Percentiles rank a stretch among this genome's conserved stretches.
These are phyloP conservation scores for Drosophila mayri DNA, from an alignment of 1,140 invertebrate species.

Conservation along the genomic window DNA sequence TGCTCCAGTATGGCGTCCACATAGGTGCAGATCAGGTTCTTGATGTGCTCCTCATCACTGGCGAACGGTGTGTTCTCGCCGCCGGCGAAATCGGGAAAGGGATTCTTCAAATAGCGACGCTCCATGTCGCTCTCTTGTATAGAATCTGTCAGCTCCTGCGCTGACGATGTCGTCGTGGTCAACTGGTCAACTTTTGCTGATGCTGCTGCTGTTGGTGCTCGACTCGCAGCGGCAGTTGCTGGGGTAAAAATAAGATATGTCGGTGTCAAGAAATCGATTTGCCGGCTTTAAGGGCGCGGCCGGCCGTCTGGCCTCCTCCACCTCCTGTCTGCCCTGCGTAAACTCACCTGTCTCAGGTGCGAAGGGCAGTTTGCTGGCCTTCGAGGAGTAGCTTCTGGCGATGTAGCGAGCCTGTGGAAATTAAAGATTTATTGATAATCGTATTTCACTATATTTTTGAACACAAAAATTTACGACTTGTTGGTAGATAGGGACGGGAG, in stretches of 20 bases:
- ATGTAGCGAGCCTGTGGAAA: conserved; percentile 14
- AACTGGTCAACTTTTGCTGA: background rate
- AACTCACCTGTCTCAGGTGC: conserved; percentile 65
- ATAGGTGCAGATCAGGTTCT: conserved; percentile 81
- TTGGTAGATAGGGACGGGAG: background rate
- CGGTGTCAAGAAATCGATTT: conserved; percentile 41
- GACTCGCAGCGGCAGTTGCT: conserved; percentile 30
- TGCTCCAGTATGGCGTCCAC: conserved; percentile 81
- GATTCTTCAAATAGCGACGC: conserved; percentile 78
- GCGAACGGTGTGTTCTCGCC: conserved; percentile 68
- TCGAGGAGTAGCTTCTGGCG: conserved; percentile 27
- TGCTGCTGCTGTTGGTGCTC: background rate
- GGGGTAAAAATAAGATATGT: background rate
- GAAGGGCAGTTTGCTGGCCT: conserved; percentile 17
- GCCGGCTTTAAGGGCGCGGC: conserved; percentile 52
- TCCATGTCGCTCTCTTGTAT: conserved; percentile 61
- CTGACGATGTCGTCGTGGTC: conserved; percentile 1
- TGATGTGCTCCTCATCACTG: conserved; percentile 79
- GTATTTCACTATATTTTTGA: background rate
- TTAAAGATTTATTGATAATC: background rate
- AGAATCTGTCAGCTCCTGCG: conserved; percentile 9
- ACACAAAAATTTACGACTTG: conserved; percentile 9
- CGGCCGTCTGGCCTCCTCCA: conserved; percentile 24
- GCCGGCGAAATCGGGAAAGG: conserved; percentile 68
- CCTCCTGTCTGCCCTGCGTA: background rate